Evolutionary conservation across 2,797 vertebrate genomes (phyloP).

Genomic region (Odontamblyopus rebecca): DNA sequence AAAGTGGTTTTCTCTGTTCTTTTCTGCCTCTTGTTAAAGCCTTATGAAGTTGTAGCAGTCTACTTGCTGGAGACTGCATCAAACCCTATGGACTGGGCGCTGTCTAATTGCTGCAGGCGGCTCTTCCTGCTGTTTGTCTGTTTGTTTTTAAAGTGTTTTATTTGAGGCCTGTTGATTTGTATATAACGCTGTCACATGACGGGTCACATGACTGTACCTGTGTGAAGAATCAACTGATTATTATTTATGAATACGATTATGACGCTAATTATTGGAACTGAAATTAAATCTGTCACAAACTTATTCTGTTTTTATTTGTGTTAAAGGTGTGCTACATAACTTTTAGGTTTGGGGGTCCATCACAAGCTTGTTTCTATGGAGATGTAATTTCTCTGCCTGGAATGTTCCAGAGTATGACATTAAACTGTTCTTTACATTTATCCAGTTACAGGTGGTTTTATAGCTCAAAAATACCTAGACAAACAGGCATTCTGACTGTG

Average conservation of each 20-base stretch:
- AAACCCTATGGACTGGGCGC: conserved; percentile 9
- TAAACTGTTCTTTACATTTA: too few species aligned
- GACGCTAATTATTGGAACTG: conserved; percentile 54
- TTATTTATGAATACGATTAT: conserved; percentile 65
- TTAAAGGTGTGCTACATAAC: not conserved
- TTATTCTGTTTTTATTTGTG: not conserved
- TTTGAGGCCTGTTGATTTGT: conserved; percentile 33
- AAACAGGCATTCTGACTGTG: too few species aligned
- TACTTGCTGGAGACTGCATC: not conserved
- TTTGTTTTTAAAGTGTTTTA: conserved; percentile 4
- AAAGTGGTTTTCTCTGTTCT: not conserved
- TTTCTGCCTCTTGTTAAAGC: not conserved
- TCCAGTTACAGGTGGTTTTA: too few species aligned
- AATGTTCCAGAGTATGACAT: too few species aligned
- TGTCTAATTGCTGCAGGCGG: conserved; percentile 31
- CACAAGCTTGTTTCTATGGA: too few species aligned
- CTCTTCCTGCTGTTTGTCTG: not conserved
- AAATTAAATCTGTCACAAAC: conserved; percentile 3
- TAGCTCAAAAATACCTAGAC: too few species aligned
- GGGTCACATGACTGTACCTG: conserved; percentile 32
- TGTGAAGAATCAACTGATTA: conserved; percentile 53
- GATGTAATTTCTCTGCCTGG: too few species aligned
- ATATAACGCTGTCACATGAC: conserved; percentile 40
- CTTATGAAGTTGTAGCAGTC: not conserved
- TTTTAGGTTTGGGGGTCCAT: too few species aligned